Base-by-base conservation (phyloP, 2,888 invertebrate species). In the Andrena fulva region DNA sequence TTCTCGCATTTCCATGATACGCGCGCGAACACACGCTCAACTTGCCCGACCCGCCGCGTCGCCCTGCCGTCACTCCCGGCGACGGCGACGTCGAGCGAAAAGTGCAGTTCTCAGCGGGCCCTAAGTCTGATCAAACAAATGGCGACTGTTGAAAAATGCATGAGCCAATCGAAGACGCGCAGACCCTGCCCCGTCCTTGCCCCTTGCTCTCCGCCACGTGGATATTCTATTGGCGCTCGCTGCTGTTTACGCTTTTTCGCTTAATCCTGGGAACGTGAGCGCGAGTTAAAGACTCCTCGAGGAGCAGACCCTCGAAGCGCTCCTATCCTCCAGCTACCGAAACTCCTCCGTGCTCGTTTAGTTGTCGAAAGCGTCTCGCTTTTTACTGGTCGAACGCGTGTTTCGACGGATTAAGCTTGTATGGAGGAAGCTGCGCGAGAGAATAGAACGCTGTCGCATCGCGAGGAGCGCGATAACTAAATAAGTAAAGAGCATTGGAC, bases 81-180 rank as follows among this genome's bases (percentile, higher is more conserved):
- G 29, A 29, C 29, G 29, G 50, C 50, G 27, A 69, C 76, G 60
- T 62, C 70, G 35, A 66, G 70, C 42, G 86, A 84, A 82, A 86
- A 86, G 86, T 84, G 77, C 85, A 78, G 48, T 56, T 72, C 81
- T 81, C 83, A 76, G 74, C 80, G 72, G 63, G 75, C 73, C 75
- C 77, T 82, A 75, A 81, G 87, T 82, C 84, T 87, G 88, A 88
- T 89, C 88, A 86, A 89, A 89, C 87, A 89, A 89, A 89, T 79
- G 88, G 84, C 77, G 80, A 77, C 86, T 82, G 77, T 50, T 89
- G 89, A 89, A 90, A 89, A 88, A 89, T 90, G 81, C 89, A 90
- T 90, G 89, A 89, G 67, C 85, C 89, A 88, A 89, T 88, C 85
- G 88, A 70, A 84, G 78, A 86, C 84, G 85, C 79, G 80, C 81